Conservation (phyloP, 2,113 vertebrate genomes). For the Rhombomys opimus region DNA sequence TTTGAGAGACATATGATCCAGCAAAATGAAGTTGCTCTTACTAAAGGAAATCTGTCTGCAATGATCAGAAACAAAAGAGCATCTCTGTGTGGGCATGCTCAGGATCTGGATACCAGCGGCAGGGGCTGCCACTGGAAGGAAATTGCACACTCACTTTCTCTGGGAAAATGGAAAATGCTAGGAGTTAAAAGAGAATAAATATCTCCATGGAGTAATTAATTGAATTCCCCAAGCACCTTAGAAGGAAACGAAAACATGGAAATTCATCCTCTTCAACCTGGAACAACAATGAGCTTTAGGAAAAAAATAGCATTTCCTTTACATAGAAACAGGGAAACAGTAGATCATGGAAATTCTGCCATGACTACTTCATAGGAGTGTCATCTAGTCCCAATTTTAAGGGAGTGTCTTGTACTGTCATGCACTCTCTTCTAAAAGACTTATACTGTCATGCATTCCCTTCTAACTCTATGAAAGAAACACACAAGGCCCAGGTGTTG, state of each 20-base stretch:
- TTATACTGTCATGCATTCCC: background rate
- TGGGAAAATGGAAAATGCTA: constrained; percentile 30
- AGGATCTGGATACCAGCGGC: constrained; percentile 40
- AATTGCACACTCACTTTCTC: background rate
- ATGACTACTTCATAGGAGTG: background rate
- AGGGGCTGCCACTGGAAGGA: constrained; percentile 19
- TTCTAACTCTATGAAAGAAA: constrained; percentile 28
- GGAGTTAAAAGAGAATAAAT: background rate
- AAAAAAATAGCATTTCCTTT: constrained; percentile 30
- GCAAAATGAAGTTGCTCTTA: constrained; percentile 65
- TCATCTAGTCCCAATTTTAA: background rate
- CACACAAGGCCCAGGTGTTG: background rate
- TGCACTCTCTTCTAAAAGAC: background rate
- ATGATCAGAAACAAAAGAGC: constrained; percentile 3
- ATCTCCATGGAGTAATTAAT: background rate
- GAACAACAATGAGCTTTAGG: background rate
- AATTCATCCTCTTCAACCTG: background rate
- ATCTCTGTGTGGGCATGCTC: background rate
- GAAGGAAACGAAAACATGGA: background rate
- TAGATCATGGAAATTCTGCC: background rate
- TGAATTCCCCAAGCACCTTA: background rate
- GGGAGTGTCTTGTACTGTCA: background rate
- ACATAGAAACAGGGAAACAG: background rate
- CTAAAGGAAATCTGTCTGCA: constrained; percentile 23
- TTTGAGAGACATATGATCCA: constrained; percentile 44